phyloP scores from a whole-genome alignment of 2,888 invertebrate species.

The Drosophila demipolita region DNA sequence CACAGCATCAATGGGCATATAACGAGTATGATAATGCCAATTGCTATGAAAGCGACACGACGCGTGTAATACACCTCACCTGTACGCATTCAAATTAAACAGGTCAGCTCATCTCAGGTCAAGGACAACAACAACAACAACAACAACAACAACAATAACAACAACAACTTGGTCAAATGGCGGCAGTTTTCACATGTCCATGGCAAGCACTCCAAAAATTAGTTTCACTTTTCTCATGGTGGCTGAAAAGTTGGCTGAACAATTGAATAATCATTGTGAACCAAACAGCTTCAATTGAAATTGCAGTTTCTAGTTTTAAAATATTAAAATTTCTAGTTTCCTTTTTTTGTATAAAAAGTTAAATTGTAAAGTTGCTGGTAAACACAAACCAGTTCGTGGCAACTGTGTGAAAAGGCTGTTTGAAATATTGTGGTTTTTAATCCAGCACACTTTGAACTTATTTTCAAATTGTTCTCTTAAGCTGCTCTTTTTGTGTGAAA shows the following conservation, averaged over 20 bases:
- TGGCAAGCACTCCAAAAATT: neutral
- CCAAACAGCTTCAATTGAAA: neutral
- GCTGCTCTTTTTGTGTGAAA: neutral
- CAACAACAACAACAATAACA: neutral
- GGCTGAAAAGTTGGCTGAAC: neutral
- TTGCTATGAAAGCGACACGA: slow-evolving; percentile 90
- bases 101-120: slow-evolving; percentile 3
- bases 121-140: neutral
- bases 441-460: neutral
- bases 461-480: neutral
- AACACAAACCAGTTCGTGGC: neutral
- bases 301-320: neutral
- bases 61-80: slow-evolving; percentile 90
- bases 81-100: slow-evolving; percentile 71
- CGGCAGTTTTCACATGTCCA: neutral
- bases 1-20: slow-evolving; percentile 88
- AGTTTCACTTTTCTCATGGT: neutral
- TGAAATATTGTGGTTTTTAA: neutral
- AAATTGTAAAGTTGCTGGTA: neutral
- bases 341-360: neutral
- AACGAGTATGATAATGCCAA: slow-evolving; percentile 90
- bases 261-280: neutral
- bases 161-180: neutral
- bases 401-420: neutral
- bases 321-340: neutral